Evolutionary conservation across 2,888 invertebrate species (phyloP).

Genomic region (Julus scandinavius): DNA sequence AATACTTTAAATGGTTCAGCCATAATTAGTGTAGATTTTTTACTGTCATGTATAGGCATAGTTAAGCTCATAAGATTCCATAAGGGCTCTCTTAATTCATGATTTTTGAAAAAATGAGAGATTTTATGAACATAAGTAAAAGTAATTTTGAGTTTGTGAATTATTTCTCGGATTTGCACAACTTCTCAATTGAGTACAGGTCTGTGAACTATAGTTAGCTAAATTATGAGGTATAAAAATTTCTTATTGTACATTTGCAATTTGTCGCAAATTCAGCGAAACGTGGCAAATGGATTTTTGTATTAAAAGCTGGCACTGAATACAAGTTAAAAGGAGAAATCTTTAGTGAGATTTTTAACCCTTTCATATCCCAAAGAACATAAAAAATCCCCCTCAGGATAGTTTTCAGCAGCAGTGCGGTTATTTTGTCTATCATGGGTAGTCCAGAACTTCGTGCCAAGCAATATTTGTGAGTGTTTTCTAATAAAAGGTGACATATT

Average conservation of each 20-base stretch:
- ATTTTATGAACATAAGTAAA: too few relatives aligned
- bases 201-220: background rate
- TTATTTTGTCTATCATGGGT: background rate
- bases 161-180: background rate
- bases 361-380: background rate
- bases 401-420: background rate
- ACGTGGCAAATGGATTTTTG: background rate
- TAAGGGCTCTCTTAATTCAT: too few relatives aligned
- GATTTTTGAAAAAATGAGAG: too few relatives aligned
- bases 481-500: background rate
- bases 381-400: background rate
- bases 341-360: conserved; percentile 30
- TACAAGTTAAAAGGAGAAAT: background rate
- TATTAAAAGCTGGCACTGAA: background rate
- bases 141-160: background rate
- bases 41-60: too few relatives aligned
- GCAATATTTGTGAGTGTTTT: background rate
- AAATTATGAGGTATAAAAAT: background rate
- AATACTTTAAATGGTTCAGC: too few relatives aligned
- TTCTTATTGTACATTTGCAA: background rate
- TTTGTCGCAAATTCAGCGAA: background rate
- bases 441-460: background rate
- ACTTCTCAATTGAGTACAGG: background rate
- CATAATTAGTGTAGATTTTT: too few relatives aligned
- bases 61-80: too few relatives aligned